phyloP scores from a whole-genome alignment of 2,797 vertebrate species.

The Sternotherus odoratus region DNA sequence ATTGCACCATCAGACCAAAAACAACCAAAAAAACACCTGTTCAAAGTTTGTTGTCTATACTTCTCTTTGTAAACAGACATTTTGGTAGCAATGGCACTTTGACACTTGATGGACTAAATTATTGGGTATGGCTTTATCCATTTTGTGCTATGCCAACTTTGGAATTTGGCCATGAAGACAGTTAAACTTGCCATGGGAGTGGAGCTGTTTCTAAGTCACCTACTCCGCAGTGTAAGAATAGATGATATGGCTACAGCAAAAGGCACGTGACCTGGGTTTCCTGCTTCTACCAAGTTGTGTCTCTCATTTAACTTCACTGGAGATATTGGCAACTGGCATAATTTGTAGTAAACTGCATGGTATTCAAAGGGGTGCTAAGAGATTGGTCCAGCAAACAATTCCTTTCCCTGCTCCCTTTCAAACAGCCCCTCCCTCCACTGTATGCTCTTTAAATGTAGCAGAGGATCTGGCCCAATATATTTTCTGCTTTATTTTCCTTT shows the following conservation, averaged over 20 bases:
- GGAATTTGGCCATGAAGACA: not conserved
- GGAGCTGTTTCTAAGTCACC: not conserved
- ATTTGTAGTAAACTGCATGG: not conserved
- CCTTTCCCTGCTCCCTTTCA: not conserved
- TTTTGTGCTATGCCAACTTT: not conserved
- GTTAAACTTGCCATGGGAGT: not conserved
- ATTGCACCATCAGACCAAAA: not conserved
- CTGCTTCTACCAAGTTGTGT: not conserved
- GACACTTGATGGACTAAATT: not conserved
- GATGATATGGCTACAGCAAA: fast-evolving
- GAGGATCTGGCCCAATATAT: not conserved
- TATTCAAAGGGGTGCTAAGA: not conserved
- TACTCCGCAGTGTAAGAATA: fast-evolving
- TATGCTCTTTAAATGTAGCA: not conserved
- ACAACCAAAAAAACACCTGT: not conserved
- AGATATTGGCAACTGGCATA: not conserved
- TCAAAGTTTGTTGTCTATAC: not conserved
- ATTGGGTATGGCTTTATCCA: not conserved
- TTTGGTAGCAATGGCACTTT: not conserved
- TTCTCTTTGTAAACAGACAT: fast-evolving
- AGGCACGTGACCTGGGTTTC: not conserved
- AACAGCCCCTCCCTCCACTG: not conserved
- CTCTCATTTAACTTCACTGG: not conserved
- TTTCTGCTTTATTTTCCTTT: not conserved
- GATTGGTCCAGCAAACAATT: not conserved